A percentile compares a stretch with the other conserved stretches of the same genome.
These are phyloP conservation scores for Thera obeliscata DNA, from an alignment of 2,888 invertebrate species.

Conservation along the genomic window DNA sequence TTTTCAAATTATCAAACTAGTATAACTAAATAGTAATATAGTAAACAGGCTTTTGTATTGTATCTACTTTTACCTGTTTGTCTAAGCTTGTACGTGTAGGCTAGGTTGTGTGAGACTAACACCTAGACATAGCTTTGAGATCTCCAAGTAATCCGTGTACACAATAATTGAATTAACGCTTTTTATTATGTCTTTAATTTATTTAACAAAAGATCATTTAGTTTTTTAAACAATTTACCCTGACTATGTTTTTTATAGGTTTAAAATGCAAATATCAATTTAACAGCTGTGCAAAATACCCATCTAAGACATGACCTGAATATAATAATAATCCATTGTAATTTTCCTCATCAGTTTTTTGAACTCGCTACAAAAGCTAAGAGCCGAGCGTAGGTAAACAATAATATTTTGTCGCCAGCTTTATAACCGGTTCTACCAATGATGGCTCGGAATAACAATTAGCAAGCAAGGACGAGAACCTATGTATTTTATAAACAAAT, in stretches of 20 bases:
- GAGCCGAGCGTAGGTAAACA: slow-evolving; percentile 18
- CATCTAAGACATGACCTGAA: slow-evolving; percentile 15
- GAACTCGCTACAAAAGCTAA: slow-evolving; percentile 20
- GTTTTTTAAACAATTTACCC: too few relatives aligned
- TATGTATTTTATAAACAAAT: neutral
- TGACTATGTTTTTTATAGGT: neutral
- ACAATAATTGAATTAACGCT: too few relatives aligned
- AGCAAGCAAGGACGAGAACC: slow-evolving; percentile 9
- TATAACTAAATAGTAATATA: too few relatives aligned
- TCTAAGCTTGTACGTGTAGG: too few relatives aligned
- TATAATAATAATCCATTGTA: slow-evolving; percentile 2
- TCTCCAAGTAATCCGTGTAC: too few relatives aligned
- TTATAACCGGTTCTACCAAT: slow-evolving; percentile 18
- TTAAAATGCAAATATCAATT: neutral
- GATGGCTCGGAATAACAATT: slow-evolving; percentile 12
- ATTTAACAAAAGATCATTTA: too few relatives aligned
- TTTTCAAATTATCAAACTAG: too few relatives aligned
- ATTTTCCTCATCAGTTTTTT: slow-evolving; percentile 22
- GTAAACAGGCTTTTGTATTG: too few relatives aligned
- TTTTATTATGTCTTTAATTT: too few relatives aligned
- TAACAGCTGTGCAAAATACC: slow-evolving; percentile 12
- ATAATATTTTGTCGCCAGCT: slow-evolving; percentile 20
- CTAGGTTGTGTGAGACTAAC: too few relatives aligned
- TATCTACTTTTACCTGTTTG: too few relatives aligned
- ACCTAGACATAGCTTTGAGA: too few relatives aligned